These are phyloP conservation scores for Sminthopsis crassicaudata DNA, from an alignment of 2,113 vertebrate species.

Conservation along the genomic window DNA sequence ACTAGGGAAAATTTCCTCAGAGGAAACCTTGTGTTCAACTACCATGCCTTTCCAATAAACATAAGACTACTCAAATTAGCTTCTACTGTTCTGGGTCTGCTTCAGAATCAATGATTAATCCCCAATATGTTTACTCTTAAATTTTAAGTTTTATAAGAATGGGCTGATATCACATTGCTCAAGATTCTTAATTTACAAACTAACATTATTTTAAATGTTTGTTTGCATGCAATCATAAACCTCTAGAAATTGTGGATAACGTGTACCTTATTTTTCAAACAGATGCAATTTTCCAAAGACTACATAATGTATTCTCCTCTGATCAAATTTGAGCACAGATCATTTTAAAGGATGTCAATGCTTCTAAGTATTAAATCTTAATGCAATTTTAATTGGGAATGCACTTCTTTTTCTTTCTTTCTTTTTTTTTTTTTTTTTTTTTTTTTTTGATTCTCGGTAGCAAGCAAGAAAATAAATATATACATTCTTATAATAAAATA, in stretches of 20 bases:
- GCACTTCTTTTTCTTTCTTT: neutral
- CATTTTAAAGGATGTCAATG: neutral
- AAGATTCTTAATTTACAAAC: neutral
- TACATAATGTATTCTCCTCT: too few relatives aligned
- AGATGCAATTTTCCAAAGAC: neutral
- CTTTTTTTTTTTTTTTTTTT: too few relatives aligned
- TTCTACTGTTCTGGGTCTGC: neutral
- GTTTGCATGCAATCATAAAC: neutral
- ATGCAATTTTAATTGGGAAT: neutral
- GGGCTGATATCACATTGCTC: neutral
- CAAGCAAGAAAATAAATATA: neutral
- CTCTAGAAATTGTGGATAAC: neutral
- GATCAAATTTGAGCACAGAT: too few relatives aligned
- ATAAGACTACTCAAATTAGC: neutral
- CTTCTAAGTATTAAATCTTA: too few relatives aligned
- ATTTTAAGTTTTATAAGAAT: neutral
- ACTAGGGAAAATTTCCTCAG: neutral
- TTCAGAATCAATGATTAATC: neutral
- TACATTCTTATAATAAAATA: neutral
- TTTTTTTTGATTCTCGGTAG: neutral
- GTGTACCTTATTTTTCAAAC: neutral
- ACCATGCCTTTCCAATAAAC: neutral
- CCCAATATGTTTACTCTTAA: neutral
- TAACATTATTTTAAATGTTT: neutral
- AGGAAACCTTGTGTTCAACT: conserved; percentile 8